Conservation (phyloP, 2,113 vertebrate genomes). For the Theristicus caerulescens region DNA sequence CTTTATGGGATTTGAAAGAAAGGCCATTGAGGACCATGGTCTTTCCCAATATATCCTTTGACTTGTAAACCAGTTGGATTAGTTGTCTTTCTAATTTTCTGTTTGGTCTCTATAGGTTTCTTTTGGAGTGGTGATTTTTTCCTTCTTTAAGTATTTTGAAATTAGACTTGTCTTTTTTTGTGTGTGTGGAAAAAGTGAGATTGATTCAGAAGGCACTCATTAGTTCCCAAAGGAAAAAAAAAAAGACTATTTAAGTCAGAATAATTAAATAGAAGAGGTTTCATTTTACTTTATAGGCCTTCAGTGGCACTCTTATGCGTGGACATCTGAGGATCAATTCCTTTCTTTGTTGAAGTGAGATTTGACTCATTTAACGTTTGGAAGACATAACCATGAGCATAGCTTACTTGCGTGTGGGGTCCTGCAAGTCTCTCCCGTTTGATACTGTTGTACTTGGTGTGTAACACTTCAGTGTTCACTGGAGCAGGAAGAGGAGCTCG, state of each 20-base stretch:
- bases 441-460: neutral
- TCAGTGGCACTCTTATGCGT: neutral
- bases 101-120: neutral
- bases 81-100: neutral
- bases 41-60: neutral
- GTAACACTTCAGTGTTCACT: neutral
- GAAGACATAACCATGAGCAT: neutral
- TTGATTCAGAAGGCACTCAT: neutral
- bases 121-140: neutral
- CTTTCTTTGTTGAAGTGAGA: neutral
- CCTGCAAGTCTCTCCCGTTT: neutral
- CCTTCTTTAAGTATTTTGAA: neutral
- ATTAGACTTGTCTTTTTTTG: neutral
- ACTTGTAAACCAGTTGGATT: neutral
- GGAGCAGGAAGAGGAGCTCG: neutral
- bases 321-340: neutral
- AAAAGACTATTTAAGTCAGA: neutral
- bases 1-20: neutral
- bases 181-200: neutral
- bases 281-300: neutral
- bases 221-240: neutral
- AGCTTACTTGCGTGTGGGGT: neutral
- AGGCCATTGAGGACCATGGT: neutral
- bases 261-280: neutral
- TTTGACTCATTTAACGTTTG: neutral